A percentile compares a stretch with the other conserved stretches of the same genome.
These are phyloP conservation scores for Morbakka virulenta DNA, from an alignment of 30 jellyfish, hydroid and myxozoan species.

Conservation along the genomic window DNA sequence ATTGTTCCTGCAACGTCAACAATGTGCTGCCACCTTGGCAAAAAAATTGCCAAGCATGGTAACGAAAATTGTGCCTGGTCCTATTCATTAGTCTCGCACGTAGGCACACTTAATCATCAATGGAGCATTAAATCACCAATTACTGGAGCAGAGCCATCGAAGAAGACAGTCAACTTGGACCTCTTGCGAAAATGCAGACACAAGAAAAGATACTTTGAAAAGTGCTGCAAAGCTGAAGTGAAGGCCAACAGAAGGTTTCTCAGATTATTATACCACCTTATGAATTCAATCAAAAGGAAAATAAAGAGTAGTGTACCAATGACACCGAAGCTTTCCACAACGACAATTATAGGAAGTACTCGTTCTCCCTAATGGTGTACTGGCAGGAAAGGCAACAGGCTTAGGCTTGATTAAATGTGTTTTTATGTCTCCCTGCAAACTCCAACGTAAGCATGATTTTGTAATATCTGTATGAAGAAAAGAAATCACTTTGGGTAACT, in stretches of 20 bases:
- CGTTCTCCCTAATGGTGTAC: too few species aligned
- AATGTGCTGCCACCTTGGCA: slow-evolving; percentile 71
- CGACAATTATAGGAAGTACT: too few species aligned
- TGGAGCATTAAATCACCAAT: slow-evolving; percentile 46
- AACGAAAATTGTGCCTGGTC: slow-evolving; percentile 57
- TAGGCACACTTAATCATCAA: slow-evolving; percentile 26
- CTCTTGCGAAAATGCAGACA: slow-evolving; percentile 42
- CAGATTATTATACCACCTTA: slow-evolving; percentile 67
- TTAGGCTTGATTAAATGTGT: too few species aligned
- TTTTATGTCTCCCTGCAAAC: too few species aligned
- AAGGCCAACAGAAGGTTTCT: slow-evolving; percentile 15
- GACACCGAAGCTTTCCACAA: too few species aligned
- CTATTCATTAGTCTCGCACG: slow-evolving; percentile 6
- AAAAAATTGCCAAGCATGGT: slow-evolving; percentile 66
- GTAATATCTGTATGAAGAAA: too few species aligned
- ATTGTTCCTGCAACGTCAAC: too few species aligned
- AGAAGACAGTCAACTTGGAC: slow-evolving; percentile 16
- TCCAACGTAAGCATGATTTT: too few species aligned
- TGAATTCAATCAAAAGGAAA: slow-evolving; percentile 88
- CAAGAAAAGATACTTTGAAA: slow-evolving; percentile 20
- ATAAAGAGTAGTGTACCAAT: too few species aligned
- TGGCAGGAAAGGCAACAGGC: too few species aligned
- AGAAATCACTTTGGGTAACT: too few species aligned
- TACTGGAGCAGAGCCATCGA: slow-evolving; percentile 68
- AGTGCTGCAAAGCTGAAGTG: slow-evolving; percentile 58